Evolutionary conservation across 2,797 vertebrate species (phyloP).

Genomic region (Hyperoplus lanceolatus): DNA sequence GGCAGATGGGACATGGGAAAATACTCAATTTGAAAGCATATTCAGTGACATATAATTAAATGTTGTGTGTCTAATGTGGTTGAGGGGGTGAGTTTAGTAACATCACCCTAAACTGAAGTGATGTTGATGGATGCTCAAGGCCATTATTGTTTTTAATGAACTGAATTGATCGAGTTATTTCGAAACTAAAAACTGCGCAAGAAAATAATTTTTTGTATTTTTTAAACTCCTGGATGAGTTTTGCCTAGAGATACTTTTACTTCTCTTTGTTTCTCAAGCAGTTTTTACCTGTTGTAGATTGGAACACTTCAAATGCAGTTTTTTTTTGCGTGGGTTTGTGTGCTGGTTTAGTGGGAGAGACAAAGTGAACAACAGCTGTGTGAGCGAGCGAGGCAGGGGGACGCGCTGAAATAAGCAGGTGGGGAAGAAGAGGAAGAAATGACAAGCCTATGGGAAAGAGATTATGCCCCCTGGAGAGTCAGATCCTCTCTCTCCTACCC

Average conservation of each 20-base stretch:
- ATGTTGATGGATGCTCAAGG: not conserved
- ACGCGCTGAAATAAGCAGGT: not conserved
- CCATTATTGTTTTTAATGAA: not conserved
- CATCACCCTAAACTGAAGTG: not conserved
- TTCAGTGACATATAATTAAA: too few relatives aligned
- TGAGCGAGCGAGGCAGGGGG: slow-evolving; percentile 17
- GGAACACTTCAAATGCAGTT: not conserved
- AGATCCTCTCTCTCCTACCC: slow-evolving; percentile 57
- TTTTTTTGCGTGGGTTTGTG: slow-evolving; percentile 9
- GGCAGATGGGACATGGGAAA: not conserved
- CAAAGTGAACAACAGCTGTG: slow-evolving; percentile 2
- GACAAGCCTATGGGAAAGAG: slow-evolving; percentile 26
- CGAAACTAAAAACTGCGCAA: not conserved
- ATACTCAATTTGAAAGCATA: too few relatives aligned
- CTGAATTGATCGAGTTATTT: not conserved
- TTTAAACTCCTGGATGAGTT: not conserved
- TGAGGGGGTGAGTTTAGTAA: not conserved
- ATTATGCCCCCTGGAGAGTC: slow-evolving; percentile 49
- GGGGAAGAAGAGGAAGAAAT: not conserved
- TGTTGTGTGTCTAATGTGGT: not conserved
- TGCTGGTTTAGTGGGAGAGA: slow-evolving; percentile 10
- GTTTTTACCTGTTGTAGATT: not conserved
- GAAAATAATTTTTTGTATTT: not conserved
- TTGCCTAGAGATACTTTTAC: not conserved
- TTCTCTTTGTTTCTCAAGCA: not conserved